A percentile compares a stretch with the other conserved stretches of the same genome.
These are phyloP conservation scores for Leptinotarsa lineolata DNA, from an alignment of 1,140 invertebrate genomes.

Conservation along the genomic window DNA sequence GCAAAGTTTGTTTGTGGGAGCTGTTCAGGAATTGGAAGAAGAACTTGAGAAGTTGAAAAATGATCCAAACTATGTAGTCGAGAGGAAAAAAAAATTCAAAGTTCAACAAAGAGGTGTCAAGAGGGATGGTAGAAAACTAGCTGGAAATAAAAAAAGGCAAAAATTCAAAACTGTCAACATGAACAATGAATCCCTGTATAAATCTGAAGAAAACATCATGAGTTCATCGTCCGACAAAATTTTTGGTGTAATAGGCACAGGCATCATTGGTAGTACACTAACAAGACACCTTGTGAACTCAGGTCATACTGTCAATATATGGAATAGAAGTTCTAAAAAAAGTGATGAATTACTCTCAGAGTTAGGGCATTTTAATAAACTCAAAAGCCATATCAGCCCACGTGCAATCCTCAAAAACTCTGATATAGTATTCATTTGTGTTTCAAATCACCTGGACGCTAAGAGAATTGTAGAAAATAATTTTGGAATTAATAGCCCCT, in stretches of 20 bases:
- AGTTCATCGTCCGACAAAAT: slow-evolving; percentile 70
- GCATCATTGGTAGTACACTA: slow-evolving; percentile 94
- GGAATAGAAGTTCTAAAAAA: slow-evolving; percentile 91
- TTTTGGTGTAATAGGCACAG: slow-evolving; percentile 93
- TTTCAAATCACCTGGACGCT: slow-evolving; percentile 88
- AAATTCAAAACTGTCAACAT: background rate
- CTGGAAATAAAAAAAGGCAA: background rate
- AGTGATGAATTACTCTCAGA: slow-evolving; percentile 37
- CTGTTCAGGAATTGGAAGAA: slow-evolving; percentile 84
- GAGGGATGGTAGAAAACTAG: background rate
- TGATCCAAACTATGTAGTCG: slow-evolving; percentile 10
- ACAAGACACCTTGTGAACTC: slow-evolving; percentile 94
- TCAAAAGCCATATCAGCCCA: slow-evolving; percentile 65
- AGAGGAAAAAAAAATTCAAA: background rate
- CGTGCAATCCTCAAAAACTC: slow-evolving; percentile 87
- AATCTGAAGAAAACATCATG: background rate
- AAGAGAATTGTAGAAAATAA: slow-evolving; percentile 97
- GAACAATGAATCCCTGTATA: background rate
- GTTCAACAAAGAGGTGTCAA: background rate
- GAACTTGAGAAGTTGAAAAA: slow-evolving; percentile 54
- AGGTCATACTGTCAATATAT: slow-evolving; percentile 90
- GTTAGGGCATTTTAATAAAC: slow-evolving; percentile 34
- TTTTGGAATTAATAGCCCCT: slow-evolving; percentile 80
- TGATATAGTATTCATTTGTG: slow-evolving; percentile 94
- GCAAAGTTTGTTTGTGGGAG: slow-evolving; percentile 79